Base-by-base conservation (phyloP, 2,888 invertebrate genomes). In the Agrotis exclamationis region DNA sequence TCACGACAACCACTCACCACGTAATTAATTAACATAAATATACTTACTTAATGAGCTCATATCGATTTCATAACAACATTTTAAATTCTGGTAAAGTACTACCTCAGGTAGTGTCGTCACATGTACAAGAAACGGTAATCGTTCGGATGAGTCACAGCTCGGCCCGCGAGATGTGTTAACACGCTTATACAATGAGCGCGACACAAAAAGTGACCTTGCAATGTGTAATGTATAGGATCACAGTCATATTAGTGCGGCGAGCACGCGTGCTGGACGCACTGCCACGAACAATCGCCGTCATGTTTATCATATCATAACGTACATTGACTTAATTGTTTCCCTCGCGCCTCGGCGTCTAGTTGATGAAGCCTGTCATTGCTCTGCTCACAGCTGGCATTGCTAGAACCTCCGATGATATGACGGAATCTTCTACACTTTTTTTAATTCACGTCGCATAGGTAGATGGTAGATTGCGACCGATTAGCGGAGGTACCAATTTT, bases 201-300 rank as follows among this genome's bases (percentile, higher is more conserved):
- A 60, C 79, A 79, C 53, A 65, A 76, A 56, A 53, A 62, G 44
- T 73, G 79, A 79, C 79, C 76, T 79, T 79, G 76, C 48, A 64
- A 24, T 62, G 73, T 60, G 56, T 51, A 48, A 79, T 47, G 78
- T 48, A 60, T 56, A 60, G 47, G 58, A 48, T 45, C 44, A 71
- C 54, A 54, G 47, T 53, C n/a, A 44, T 47, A 47, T 51, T 9
- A 50, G 44, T 14, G 5, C 50, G 45, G 33, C 51, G 33, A 45
- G n/a, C 59, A 16, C 28, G 24, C 60, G 24, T 28, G 18, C 18
- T 18, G 39, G 56, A 33, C 63, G 54, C 20, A 51, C 67, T 62
- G 63, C 53, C 53, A 28, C 45, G 14, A 28, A 39, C 28, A n/a
- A 16, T 11, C 44, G 54, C 39, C 58, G 45, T 47, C 18, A 22